Conservation (phyloP, 2,888 invertebrate genomes). For the Campopleginae sp. region DNA sequence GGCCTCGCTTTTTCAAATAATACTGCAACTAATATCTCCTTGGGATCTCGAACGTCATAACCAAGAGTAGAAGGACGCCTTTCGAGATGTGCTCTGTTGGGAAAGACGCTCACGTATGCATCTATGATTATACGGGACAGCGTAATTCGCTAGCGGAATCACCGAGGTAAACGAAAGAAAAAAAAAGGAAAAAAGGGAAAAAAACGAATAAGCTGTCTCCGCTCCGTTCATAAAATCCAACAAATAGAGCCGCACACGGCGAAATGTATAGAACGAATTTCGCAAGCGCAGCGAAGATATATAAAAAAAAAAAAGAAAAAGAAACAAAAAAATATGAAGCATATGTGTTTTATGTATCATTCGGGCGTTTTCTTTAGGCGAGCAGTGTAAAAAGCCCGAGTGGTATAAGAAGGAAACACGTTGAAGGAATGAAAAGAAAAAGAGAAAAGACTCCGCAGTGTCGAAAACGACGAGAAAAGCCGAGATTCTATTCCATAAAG, state of each 20-base stretch:
- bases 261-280: not conserved
- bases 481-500: conserved; percentile 63
- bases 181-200: not conserved
- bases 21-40: conserved; percentile 37
- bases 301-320: not conserved
- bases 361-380: conserved; percentile 29
- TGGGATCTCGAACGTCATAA: conserved; percentile 2
- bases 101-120: not conserved
- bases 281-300: not conserved
- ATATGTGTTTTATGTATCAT: conserved; percentile 36
- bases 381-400: conserved; percentile 18
- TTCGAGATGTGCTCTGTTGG: not conserved
- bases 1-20: conserved; percentile 19
- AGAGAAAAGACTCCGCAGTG: conserved; percentile 38
- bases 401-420: not conserved
- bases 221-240: not conserved
- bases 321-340: not conserved
- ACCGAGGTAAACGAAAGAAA: not conserved
- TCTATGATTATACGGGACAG: not conserved
- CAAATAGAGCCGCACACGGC: not conserved
- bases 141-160: not conserved
- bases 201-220: not conserved
- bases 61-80: not conserved
- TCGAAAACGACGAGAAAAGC: conserved; percentile 58
- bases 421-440: conserved; percentile 20